Conservation (phyloP, 2,797 vertebrate genomes). For the Hypotaenidia okinawae region DNA sequence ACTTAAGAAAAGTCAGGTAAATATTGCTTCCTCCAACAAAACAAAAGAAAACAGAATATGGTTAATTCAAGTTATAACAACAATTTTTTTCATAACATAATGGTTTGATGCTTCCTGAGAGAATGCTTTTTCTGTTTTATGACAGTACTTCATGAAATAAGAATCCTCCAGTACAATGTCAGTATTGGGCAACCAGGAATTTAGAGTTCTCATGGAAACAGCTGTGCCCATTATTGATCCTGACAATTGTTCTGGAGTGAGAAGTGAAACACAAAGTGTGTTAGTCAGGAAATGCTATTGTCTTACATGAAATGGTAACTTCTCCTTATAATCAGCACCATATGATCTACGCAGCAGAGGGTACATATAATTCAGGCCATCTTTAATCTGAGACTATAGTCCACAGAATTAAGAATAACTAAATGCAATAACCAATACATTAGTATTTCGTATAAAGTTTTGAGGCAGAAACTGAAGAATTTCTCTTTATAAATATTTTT, state of each 20-base stretch:
- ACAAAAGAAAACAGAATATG: background rate
- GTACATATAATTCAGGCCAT: background rate
- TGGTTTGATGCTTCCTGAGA: background rate
- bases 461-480: background rate
- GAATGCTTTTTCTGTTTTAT: background rate
- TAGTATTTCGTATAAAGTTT: background rate
- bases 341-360: background rate
- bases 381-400: background rate
- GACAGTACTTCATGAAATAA: background rate
- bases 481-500: background rate
- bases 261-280: background rate
- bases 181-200: background rate
- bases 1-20: background rate
- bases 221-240: background rate
- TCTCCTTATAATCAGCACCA: background rate
- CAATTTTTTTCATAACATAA: background rate
- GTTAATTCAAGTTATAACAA: background rate
- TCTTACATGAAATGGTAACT: background rate
- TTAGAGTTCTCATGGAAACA: background rate
- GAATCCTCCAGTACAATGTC: background rate
- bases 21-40: background rate
- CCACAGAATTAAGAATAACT: background rate
- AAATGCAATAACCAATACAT: background rate
- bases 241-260: background rate
- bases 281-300: background rate